Evolutionary conservation across 2,113 vertebrate species (phyloP).

Genomic region (Phaethon lepturus): DNA sequence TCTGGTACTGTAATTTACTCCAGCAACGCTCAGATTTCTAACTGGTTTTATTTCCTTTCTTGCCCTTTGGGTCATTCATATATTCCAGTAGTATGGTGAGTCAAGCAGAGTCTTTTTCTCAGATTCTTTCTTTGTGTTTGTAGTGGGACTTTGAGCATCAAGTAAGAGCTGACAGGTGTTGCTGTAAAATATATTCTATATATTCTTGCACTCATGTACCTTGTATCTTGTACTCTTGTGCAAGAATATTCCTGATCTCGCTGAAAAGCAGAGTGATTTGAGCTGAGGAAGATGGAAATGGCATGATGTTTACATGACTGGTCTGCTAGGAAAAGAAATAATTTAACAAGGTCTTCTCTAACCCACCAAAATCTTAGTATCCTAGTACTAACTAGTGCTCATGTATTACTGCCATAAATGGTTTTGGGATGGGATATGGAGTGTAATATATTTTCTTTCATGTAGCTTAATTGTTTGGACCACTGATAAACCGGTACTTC

Average conservation of each 20-base stretch:
- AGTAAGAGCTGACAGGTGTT: background rate
- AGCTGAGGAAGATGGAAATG: background rate
- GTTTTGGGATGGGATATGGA: background rate
- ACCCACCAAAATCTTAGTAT: background rate
- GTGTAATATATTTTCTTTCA: background rate
- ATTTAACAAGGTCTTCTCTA: background rate
- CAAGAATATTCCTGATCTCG: background rate
- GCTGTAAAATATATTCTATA: background rate
- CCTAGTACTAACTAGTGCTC: background rate
- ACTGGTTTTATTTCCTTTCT: conserved; percentile 9
- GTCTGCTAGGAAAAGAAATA: background rate
- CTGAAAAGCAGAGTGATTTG: background rate
- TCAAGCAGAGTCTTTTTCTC: background rate
- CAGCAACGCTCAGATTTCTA: background rate
- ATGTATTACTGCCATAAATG: rapidly evolving
- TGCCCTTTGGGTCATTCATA: background rate
- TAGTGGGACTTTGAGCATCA: background rate
- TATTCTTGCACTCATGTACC: background rate
- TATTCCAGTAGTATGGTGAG: background rate
- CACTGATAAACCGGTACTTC: background rate
- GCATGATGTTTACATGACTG: background rate
- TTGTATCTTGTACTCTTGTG: background rate
- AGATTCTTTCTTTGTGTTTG: background rate
- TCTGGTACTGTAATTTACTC: background rate
- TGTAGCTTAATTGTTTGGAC: background rate